Evolutionary conservation across 1,140 invertebrate genomes (phyloP), one percentile per base, ranked within the genome.

Genomic region (Wiebesia pumilae): DNA sequence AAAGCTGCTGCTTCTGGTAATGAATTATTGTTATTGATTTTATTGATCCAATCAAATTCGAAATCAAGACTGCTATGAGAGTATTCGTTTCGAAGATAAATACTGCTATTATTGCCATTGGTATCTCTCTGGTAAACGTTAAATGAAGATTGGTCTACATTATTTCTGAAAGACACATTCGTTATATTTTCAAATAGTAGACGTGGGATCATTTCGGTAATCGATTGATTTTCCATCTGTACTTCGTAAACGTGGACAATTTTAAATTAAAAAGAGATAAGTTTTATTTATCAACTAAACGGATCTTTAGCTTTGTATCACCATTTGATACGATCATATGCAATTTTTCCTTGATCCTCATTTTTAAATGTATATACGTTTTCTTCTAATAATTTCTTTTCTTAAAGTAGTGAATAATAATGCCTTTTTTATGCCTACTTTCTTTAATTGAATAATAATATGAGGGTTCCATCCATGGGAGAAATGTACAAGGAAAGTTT

Each of bases 1-100:
- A 85, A 82, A 38, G 89, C 88, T 16, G 89, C 87, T 30, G 87
- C 67, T 30, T 88, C 71, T n/a, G 71, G 51, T 40, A 69, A 51
- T n/a, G 19, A n/a, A 21, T 21, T 78, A 21, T 33, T 40, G 54
- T 58, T 58, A 65, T 71, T 83, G 38, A 89, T 83, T 6, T 90
- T 90, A 47, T 90, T 90, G 78, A 90, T 88, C 91, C 91, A 93
- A 19, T 81, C 85, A 9, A 89, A 81, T 43, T n/a, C 65, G 38
- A 82, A 47, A 58, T 54, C 86, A 9, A 78, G 33, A 75, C 81
- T 62, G 40, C 35, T 84, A 19, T n/a, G 88, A 24, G 81, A 75
- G n/a, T 43, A 84, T 58, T 80, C 85, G 30, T 81, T 81, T 67
- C 30, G 73, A n/a, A 73, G 24, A 43, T 47, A 58, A 38, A 62